Conservation (phyloP, 1,140 invertebrate genomes). For the Littorina saxatilis region DNA sequence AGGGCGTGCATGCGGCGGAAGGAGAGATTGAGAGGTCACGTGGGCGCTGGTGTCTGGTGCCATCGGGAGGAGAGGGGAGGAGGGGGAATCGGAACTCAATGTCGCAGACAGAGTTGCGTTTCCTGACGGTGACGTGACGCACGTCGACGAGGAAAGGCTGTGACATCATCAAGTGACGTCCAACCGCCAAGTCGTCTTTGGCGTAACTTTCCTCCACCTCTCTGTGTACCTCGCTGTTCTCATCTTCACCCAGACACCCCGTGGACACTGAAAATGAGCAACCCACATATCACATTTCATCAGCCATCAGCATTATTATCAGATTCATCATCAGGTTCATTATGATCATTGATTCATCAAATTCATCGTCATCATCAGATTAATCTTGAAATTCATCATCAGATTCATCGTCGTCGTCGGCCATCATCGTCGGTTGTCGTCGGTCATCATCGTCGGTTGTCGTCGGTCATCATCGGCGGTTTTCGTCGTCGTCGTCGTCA, state of each 20-base stretch:
- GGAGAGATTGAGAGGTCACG: conserved; percentile 21
- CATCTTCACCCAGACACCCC: conserved; percentile 13
- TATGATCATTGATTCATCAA: too few species aligned
- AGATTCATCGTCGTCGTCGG: too few species aligned
- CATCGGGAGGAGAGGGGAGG: background rate
- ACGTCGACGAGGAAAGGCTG: background rate
- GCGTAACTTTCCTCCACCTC: conserved; percentile 26
- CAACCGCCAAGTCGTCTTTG: conserved; percentile 32
- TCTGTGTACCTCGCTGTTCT: background rate
- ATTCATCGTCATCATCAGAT: too few species aligned
- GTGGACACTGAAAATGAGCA: conserved; percentile 24
- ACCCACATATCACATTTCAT: too few species aligned
- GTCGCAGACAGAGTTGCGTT: conserved; percentile 31
- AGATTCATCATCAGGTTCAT: too few species aligned
- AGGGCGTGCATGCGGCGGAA: background rate
- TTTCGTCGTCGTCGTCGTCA: too few species aligned
- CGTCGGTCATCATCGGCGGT: too few species aligned
- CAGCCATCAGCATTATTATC: too few species aligned
- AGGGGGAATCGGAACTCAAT: conserved; percentile 32
- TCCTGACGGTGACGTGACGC: conserved; percentile 18
- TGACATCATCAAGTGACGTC: background rate
- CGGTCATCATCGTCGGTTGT: too few species aligned
- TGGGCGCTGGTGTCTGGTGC: background rate
- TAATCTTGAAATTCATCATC: too few species aligned
- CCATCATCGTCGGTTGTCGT: too few species aligned